Evolutionary conservation across 1,140 invertebrate species (phyloP), one percentile per base, ranked within the genome.

Genomic region (Aphaenogaster floridana): DNA sequence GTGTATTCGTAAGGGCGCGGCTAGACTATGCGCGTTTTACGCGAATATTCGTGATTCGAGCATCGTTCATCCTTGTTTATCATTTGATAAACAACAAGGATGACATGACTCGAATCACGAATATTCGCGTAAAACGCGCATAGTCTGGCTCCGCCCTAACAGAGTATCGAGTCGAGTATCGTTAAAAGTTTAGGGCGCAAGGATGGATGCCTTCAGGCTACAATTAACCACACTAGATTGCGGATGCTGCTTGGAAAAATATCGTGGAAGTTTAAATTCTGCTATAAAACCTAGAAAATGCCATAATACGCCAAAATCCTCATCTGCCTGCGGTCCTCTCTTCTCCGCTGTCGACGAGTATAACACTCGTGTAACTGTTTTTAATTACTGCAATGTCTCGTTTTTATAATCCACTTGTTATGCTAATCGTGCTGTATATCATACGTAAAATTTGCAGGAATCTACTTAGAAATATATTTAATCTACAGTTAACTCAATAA

Each of bases 161-260:
- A 45, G 64, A 64, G n/a, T 80, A 83, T 61, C 28, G 39, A 74
- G 15, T 45, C 17, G 34, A 89, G 79, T 78, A 78, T 88, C 50
- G 57, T 85, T 79, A 72, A 85, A 89, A 88, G 72, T 83, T 88
- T 9, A 28, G 15, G 57, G 8, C 42, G 45, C 8, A 74, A 63
- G 50, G 21, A 9, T 52, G 63, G 28, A 5, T 39, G 1, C 54
- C 86, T 61, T 59, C 15, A 42, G 34, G 86, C 21, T 39, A 72
- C 48, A 54, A 72, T 84, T 78, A 89, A 84, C 54, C 42, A 34
- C 64, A 28, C 36, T 50, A 77, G 21, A 42, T 11, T 50, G 54
- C 34, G 15, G 52, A 83, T 54, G 28, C 11, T 50, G 50, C 28
- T 50, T 5, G 42, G 0, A 48, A 72, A 54, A 63, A 52, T 42